Evolutionary conservation across 2,113 vertebrate genomes (phyloP).

Genomic region (Pica pica): DNA sequence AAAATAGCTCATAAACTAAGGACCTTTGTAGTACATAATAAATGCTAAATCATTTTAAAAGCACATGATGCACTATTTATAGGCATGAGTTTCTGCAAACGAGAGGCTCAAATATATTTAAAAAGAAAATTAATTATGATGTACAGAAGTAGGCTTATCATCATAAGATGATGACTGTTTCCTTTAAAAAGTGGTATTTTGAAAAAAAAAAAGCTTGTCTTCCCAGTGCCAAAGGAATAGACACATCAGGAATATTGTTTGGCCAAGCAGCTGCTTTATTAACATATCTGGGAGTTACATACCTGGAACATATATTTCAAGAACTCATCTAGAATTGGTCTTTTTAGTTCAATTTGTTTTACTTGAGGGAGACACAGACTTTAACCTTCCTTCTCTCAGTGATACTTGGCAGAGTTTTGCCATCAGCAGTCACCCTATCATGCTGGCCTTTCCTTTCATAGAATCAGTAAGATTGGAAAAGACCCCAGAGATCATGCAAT

Average conservation of each 20-base stretch:
- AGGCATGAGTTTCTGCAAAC: conserved; percentile 52
- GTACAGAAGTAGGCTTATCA: conserved; percentile 7
- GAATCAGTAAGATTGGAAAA: not conserved
- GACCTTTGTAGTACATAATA: conserved; percentile 33
- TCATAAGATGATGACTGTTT: conserved; percentile 16
- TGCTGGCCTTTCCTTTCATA: not conserved
- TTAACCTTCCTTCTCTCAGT: not conserved
- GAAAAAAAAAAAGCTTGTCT: not conserved
- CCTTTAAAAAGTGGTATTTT: conserved; percentile 25
- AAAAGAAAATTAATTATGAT: conserved; percentile 57
- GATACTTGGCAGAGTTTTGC: not conserved
- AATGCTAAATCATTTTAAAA: conserved; percentile 61
- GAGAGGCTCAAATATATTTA: conserved; percentile 49
- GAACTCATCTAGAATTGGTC: not conserved
- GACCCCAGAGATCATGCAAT: not conserved
- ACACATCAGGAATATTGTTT: not conserved
- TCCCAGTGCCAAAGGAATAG: not conserved
- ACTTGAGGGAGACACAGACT: not conserved
- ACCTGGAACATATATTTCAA: not conserved
- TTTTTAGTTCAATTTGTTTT: not conserved
- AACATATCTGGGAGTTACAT: not conserved
- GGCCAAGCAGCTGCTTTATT: not conserved
- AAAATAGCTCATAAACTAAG: conserved; percentile 54
- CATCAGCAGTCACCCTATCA: not conserved
- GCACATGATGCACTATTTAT: conserved; percentile 35